Evolutionary conservation across 2,797 vertebrate species (phyloP).

Genomic region (Hydrocynus forskahlii): DNA sequence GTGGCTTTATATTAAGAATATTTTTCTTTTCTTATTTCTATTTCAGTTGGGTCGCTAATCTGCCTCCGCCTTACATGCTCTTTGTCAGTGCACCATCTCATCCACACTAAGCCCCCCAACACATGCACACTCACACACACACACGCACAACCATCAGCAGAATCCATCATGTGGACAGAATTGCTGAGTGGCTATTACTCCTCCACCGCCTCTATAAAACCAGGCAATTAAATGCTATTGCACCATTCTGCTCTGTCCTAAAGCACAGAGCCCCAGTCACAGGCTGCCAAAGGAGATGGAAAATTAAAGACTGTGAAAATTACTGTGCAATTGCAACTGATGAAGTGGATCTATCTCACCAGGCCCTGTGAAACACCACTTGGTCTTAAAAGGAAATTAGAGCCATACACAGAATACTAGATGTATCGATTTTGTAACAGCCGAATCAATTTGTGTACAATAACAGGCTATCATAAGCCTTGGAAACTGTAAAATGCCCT

Average conservation of each 20-base stretch:
- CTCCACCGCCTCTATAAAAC: conserved; percentile 63
- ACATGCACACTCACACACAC: neutral
- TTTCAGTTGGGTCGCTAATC: neutral
- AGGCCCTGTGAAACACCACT: conserved; percentile 25
- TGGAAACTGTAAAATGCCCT: neutral
- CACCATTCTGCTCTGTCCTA: conserved; percentile 56
- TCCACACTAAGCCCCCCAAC: neutral
- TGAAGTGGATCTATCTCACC: conserved; percentile 37
- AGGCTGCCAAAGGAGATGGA: conserved; percentile 52
- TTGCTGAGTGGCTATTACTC: conserved; percentile 65
- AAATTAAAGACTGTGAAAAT: conserved; percentile 62
- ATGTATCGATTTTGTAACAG: conserved; percentile 21
- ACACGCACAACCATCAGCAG: conserved; percentile 53
- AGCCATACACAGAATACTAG: neutral
- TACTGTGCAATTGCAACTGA: conserved; percentile 56
- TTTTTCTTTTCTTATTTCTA: neutral
- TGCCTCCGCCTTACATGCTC: conserved; percentile 15
- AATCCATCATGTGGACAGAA: conserved; percentile 68
- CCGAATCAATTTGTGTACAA: neutral
- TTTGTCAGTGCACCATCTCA: conserved; percentile 33
- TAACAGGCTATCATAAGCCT: neutral
- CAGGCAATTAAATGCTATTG: conserved; percentile 64
- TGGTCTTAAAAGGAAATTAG: conserved; percentile 36
- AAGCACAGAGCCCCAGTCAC: conserved; percentile 42
- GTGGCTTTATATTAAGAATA: neutral